phyloP scores from a whole-genome alignment of 1,140 invertebrate genomes.

The Drosophila miranda region DNA sequence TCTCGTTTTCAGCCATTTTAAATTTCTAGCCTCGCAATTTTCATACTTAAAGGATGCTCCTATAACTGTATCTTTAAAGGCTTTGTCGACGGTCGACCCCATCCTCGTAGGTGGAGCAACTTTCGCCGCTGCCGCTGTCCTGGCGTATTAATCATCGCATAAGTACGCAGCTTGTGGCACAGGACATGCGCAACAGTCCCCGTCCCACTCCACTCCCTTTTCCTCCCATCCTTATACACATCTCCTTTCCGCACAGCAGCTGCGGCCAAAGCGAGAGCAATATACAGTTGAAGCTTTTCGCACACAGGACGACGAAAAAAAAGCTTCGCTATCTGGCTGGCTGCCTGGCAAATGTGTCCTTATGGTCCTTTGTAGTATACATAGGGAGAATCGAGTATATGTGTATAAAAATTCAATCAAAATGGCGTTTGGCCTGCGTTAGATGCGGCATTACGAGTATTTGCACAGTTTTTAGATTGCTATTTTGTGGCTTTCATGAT shows the following conservation, averaged over 20 bases:
- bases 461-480: slow-evolving; percentile 9
- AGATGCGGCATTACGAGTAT: slow-evolving; percentile 7
- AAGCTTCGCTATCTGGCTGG: slow-evolving; percentile 73
- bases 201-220: background rate
- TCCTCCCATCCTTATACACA: slow-evolving; percentile 1
- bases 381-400: slow-evolving; percentile 22
- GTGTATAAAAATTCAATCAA: slow-evolving; percentile 62
- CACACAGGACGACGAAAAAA: slow-evolving; percentile 20
- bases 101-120: slow-evolving; percentile 59
- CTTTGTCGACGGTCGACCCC: too few species aligned
- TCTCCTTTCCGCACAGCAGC: slow-evolving; percentile 34
- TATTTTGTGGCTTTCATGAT: background rate
- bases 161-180: slow-evolving; percentile 60
- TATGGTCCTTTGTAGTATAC: slow-evolving; percentile 38
- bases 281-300: slow-evolving; percentile 60
- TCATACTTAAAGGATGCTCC: slow-evolving; percentile 43
- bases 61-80: slow-evolving; percentile 10
- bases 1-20: slow-evolving; percentile 50
- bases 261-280: slow-evolving; percentile 66
- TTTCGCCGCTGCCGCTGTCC: slow-evolving; percentile 50
- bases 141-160: slow-evolving; percentile 62
- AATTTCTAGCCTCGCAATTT: slow-evolving; percentile 39
- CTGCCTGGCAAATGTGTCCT: slow-evolving; percentile 55
- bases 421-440: slow-evolving; percentile 51
- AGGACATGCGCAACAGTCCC: slow-evolving; percentile 76